Percentiles rank a stretch among this genome's conserved stretches.
Evolutionary conservation across 2,797 vertebrate species (phyloP).

Genomic region (Chloroceryle inda): DNA sequence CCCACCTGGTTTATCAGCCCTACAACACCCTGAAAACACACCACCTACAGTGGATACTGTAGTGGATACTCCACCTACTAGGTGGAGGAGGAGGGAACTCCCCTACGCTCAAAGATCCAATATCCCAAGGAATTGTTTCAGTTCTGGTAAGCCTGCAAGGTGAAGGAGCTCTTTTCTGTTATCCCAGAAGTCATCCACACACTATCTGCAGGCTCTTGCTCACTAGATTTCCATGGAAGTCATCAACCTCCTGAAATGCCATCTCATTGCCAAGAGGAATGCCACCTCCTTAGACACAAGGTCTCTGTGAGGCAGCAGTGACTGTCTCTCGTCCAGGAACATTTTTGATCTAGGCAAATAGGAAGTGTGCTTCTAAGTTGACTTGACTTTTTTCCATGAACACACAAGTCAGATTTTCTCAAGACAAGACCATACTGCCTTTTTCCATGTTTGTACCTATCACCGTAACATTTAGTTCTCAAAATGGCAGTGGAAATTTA

Average conservation of each 20-base stretch:
- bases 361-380: not conserved
- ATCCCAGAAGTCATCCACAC: not conserved
- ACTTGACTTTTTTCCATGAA: not conserved
- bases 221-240: not conserved
- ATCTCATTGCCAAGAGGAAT: not conserved
- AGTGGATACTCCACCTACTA: no score
- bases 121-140: not conserved
- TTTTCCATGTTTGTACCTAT: constrained; percentile 9
- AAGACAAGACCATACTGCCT: not conserved
- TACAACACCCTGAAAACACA: not conserved
- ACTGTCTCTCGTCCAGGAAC: not conserved
- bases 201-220: not conserved
- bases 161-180: not conserved
- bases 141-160: not conserved
- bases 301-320: not conserved
- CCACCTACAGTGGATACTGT: no score
- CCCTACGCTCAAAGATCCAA: not conserved
- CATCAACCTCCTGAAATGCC: not conserved
- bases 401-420: not conserved
- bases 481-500: constrained; percentile 7
- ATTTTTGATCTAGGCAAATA: not conserved
- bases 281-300: not conserved
- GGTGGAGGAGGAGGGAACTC: not conserved
- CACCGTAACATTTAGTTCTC: not conserved
- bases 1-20: not conserved